Evolutionary conservation across 2,888 invertebrate genomes (phyloP).

Genomic region (Eugnorisma glareosa): DNA sequence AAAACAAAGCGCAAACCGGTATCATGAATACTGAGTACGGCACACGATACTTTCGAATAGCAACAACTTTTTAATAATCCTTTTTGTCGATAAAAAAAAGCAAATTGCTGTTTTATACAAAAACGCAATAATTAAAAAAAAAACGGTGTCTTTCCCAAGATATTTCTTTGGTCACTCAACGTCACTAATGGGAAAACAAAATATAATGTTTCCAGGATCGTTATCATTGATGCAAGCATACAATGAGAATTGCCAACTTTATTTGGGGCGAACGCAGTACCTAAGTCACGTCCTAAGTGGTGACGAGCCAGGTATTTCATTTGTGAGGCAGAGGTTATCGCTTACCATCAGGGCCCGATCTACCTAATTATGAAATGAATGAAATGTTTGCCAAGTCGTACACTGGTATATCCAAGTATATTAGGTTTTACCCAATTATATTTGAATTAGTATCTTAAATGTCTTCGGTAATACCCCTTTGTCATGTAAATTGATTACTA

Average conservation of each 20-base stretch:
- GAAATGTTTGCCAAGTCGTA: not conserved
- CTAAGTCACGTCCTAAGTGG: not conserved
- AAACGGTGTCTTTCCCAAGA: not conserved
- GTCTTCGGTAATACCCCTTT: not conserved
- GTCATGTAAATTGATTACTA: not conserved
- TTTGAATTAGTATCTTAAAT: not conserved
- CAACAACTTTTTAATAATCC: not conserved
- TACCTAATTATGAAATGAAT: slow-evolving; percentile 11
- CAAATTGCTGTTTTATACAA: not conserved
- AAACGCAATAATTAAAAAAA: not conserved
- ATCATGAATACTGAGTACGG: too few species aligned
- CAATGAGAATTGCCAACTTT: not conserved
- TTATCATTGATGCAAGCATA: not conserved
- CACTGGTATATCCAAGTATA: not conserved
- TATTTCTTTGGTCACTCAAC: not conserved
- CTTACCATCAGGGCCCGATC: slow-evolving; percentile 5
- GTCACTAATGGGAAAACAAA: not conserved
- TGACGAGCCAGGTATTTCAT: not conserved
- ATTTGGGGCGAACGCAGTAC: not conserved
- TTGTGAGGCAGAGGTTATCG: slow-evolving; percentile 29
- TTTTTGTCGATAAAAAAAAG: not conserved
- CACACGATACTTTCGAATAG: not conserved
- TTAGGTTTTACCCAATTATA: not conserved
- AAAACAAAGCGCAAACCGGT: too few species aligned
- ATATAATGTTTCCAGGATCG: not conserved